Conservation (phyloP, 2,113 vertebrate genomes). For the Neogale vison region DNA sequence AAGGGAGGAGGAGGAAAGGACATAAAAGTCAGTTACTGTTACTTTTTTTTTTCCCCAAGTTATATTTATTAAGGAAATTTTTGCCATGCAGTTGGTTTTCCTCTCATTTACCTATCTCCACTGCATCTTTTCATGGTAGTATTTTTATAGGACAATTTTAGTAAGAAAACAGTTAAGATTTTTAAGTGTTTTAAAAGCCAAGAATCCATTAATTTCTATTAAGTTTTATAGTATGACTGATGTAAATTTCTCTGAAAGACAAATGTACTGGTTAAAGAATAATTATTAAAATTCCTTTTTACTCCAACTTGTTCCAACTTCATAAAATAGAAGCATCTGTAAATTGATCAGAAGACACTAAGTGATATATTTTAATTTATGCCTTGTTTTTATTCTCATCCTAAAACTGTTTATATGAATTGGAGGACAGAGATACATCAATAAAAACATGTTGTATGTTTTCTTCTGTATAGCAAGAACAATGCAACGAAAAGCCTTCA, state of each 20-base stretch:
- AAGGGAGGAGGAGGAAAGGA: not conserved
- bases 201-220: not conserved
- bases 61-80: not conserved
- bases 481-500: not conserved
- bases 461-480: not conserved
- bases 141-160: not conserved
- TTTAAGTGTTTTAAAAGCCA: not conserved
- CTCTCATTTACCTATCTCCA: not conserved
- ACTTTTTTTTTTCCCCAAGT: not conserved
- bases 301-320: not conserved
- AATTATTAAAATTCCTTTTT: not conserved
- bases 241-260: not conserved
- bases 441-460: not conserved
- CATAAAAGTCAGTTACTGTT: not conserved
- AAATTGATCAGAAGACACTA: too few species aligned
- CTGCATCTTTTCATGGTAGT: not conserved
- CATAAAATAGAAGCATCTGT: not conserved
- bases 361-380: not conserved
- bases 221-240: not conserved
- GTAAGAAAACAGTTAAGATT: not conserved
- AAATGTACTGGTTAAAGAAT: not conserved
- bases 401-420: not conserved
- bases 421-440: not conserved
- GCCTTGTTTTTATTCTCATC: not conserved
- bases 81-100: not conserved